Evolutionary conservation across 2,113 vertebrate species (phyloP), one percentile per base, ranked within the genome.

Genomic region (Ginglymostoma cirratum): DNA sequence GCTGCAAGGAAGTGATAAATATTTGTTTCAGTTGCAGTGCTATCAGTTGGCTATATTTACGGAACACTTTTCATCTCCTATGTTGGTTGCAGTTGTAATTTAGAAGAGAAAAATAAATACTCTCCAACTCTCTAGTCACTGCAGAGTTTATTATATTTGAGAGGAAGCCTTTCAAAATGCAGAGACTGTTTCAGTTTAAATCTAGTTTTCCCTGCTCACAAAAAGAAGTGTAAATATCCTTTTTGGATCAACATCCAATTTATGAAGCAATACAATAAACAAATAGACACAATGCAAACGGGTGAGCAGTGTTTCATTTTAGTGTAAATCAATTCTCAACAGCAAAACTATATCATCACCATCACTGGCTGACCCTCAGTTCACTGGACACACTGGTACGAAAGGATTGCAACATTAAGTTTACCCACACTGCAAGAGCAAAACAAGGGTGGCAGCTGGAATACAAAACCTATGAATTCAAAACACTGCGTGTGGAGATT

Each of bases 11-110:
- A 34, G 34, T 93, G 89, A 66, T 38, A 93, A 93, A 34, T 93
- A 66, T 66, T 93, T 93, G 34, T 65, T 93, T 67, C 89, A 19
- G 65, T 19, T 93, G 61, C 89, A 93, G 89, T 61, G 38, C 89
- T 66, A n/a, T 38, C 34, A 66, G 17, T 93, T 93, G 89, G 17
- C 6, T 34, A 93, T 19, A 34, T 93, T 67, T n/a, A 66, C 19
- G 66, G 19, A 19, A 93, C 80, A 83, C 21, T 15, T 7, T 67
- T 34, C 55, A 38, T 66, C 89, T 67, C 89, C 89, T 23, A 65
- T 34, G 61, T 38, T n/a, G 19, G 61, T 93, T 42, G 80, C 38
- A 65, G 61, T 21, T 93, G 34, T 21, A n/a, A 61, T 87, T 61
- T 61, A 61, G 3, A 52, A 61, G 89, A 61, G 23, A 90, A 23